These are phyloP conservation scores for Vidua chalybeata DNA, from an alignment of 2,113 vertebrate genomes.

Conservation along the genomic window DNA sequence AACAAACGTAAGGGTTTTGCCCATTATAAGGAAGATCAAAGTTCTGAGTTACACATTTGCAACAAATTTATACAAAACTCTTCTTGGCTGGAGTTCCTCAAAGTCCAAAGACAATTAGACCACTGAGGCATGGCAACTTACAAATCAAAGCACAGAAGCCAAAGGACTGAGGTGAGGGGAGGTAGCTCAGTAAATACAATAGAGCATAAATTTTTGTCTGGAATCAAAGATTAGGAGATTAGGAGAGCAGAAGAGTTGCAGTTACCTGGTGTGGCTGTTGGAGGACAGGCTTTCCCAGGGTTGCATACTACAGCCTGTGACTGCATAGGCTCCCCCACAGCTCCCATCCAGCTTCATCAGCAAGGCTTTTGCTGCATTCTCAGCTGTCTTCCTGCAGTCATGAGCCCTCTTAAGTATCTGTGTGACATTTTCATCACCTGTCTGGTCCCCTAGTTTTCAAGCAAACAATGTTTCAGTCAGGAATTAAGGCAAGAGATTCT, in stretches of 20 bases:
- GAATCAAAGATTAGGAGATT: background rate
- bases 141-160: background rate
- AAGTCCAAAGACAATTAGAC: background rate
- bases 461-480: slow-evolving; percentile 33
- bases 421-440: slow-evolving; percentile 82
- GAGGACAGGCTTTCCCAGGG: slow-evolving; percentile 89
- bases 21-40: slow-evolving; percentile 6
- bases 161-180: background rate
- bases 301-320: slow-evolving; percentile 79
- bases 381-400: slow-evolving; percentile 85
- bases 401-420: slow-evolving; percentile 87
- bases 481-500: background rate
- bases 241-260: background rate
- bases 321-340: slow-evolving; percentile 81
- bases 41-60: background rate
- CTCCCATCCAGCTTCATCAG: slow-evolving; percentile 85
- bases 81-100: background rate
- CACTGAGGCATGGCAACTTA: background rate
- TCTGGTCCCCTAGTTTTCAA: slow-evolving; percentile 78
- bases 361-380: slow-evolving; percentile 85
- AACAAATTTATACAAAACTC: background rate
- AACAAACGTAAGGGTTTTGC: background rate
- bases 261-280: slow-evolving; percentile 89
- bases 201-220: background rate
- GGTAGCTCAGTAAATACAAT: background rate